phyloP scores from a whole-genome alignment of 2,797 vertebrate genomes.

The Cirrhinus mrigala region DNA sequence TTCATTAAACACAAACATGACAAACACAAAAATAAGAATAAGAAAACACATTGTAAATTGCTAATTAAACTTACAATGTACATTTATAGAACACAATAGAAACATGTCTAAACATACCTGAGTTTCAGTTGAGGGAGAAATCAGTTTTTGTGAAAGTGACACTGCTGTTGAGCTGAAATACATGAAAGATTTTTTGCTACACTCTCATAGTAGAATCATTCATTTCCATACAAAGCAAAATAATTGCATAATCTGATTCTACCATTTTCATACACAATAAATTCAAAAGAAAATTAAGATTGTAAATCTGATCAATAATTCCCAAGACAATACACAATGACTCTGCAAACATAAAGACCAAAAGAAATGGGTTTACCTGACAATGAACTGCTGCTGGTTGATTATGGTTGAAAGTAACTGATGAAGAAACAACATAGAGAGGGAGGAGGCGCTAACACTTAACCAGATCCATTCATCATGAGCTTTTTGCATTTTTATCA shows the following conservation, averaged over 20 bases:
- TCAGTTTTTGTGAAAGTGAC: slow-evolving; percentile 1
- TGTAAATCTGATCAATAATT: not conserved
- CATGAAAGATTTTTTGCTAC: not conserved
- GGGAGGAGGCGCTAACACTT: not conserved
- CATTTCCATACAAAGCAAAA: not conserved
- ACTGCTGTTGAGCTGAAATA: not conserved
- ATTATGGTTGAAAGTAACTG: not conserved
- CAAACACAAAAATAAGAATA: too few species aligned
- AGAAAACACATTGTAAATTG: not conserved
- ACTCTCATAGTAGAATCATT: not conserved
- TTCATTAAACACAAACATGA: not conserved
- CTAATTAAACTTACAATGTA: not conserved
- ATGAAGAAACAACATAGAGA: not conserved
- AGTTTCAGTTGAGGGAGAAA: not conserved
- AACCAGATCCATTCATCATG: not conserved
- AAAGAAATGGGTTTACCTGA: not conserved
- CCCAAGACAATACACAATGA: not conserved
- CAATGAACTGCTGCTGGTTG: not conserved
- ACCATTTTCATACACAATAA: not conserved
- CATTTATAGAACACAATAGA: not conserved
- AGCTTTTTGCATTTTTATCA: not conserved
- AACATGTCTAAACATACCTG: not conserved
- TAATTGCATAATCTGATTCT: not conserved
- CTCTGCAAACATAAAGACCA: not conserved
- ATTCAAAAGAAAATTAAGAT: too few species aligned